A percentile compares a stretch with the other conserved stretches of the same genome.
phyloP scores from a whole-genome alignment of 2,797 vertebrate genomes.

The Pseudotriccus pelzelni region DNA sequence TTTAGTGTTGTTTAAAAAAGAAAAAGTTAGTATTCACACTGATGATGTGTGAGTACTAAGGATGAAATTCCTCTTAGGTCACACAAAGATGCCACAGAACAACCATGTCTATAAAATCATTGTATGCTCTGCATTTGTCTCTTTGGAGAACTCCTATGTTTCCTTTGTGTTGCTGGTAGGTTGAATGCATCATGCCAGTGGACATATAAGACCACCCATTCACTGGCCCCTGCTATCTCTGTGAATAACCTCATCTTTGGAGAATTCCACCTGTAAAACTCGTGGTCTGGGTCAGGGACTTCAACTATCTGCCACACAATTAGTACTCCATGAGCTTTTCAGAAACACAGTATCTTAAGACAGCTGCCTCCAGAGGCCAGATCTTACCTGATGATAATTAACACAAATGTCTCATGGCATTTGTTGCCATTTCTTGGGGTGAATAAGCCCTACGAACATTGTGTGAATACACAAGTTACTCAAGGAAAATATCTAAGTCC shows the following conservation, averaged over 20 bases:
- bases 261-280: constrained; percentile 4
- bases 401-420: not conserved
- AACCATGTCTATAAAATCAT: not conserved
- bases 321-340: not conserved
- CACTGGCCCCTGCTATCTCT: not conserved
- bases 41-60: not conserved
- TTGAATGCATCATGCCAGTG: not conserved
- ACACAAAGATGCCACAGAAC: not conserved
- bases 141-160: not conserved
- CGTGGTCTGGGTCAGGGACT: not conserved
- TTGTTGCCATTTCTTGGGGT: not conserved
- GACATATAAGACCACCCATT: not conserved
- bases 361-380: not conserved
- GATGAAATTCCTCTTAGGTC: not conserved
- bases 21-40: not conserved
- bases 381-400: not conserved
- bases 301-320: not conserved
- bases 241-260: not conserved
- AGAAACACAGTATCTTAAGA: not conserved
- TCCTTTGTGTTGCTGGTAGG: not conserved
- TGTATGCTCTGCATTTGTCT: not conserved
- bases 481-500: not conserved
- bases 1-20: not conserved
- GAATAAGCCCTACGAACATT: not conserved
- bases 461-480: not conserved